Conservation (phyloP, 2,797 vertebrate genomes). For the Orientallactaga sibirica region DNA sequence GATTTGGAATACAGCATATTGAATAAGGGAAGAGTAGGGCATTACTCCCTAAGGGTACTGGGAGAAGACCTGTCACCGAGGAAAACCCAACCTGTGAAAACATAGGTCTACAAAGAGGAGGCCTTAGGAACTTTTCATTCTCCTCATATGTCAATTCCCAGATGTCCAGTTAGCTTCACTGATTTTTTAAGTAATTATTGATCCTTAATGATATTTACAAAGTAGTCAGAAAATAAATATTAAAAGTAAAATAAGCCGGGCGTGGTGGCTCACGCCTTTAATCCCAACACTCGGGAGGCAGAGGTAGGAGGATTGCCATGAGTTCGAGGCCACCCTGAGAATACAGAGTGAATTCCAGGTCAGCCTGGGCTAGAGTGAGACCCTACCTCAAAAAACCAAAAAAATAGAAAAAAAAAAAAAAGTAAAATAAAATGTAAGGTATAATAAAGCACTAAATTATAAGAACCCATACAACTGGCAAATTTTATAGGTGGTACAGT, state of each 20-base stretch:
- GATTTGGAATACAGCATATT: not conserved
- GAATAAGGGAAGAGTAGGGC: not conserved
- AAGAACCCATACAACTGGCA: not conserved
- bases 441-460: constrained; percentile 1
- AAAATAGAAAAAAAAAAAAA: not conserved
- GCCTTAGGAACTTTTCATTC: not conserved
- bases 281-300: too few relatives aligned
- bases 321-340: too few relatives aligned
- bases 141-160: not conserved
- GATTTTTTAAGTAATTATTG: not conserved
- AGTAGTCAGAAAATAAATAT: not conserved
- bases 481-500: not conserved
- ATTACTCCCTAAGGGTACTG: not conserved
- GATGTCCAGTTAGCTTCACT: not conserved
- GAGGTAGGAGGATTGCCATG: too few relatives aligned
- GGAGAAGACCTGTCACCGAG: not conserved
- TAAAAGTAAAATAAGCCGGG: not conserved
- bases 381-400: too few relatives aligned
- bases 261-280: too few relatives aligned
- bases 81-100: not conserved
- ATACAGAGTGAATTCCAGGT: too few relatives aligned
- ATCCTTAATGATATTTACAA: constrained; percentile 20
- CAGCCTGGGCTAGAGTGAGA: too few relatives aligned
- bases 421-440: not conserved
- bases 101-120: not conserved